Base-by-base conservation (phyloP, 2,113 vertebrate genomes). In the Pygoscelis antarcticus region DNA sequence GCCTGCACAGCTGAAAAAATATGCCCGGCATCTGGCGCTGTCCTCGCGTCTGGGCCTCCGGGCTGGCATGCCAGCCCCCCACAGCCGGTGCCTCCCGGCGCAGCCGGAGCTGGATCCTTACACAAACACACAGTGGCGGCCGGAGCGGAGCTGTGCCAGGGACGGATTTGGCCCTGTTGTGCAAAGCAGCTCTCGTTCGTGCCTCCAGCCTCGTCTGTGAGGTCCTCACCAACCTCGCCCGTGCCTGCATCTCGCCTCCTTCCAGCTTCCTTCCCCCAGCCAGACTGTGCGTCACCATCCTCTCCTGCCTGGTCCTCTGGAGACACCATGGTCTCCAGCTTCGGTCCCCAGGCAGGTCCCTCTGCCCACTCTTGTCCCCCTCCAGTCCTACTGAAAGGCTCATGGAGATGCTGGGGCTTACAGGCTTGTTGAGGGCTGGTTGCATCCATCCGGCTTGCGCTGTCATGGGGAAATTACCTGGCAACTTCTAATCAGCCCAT, bases 1-100 rank as follows among this genome's bases (percentile, higher is more conserved):
- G 89, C 76, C 80, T 9, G 8, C 16, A 21, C 97, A 98, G 97
- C 97, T 98, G 97, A 94, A 72, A 97, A 97, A 98, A 96, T 76
- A 98, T 42, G 71, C 69, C 49, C 2, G 92, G 95, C 95, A 96
- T 96, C 97, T 97, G 96, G 94, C 42, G 36, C 79, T 20, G 88
- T 49, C 78, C 85, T 46, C 14, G 15, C 16, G 94, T 95, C 97
- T 95, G 86, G 25, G 83, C 32, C 93, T 62, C 34, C 2, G 0
- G 83, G 83, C 79, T 69, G 90, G 83, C 86, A 89, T 0, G 83
- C 78, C 85, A 86, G 88, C 71, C 76, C 83, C 1, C n/a, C 20
- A 1, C 96, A 94, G 97, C 92, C 92, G 83, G 75, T 80, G 92
- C 85, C 92, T 83, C 76, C 68, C 38, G 1, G 16, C 3, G 4